phyloP scores from a whole-genome alignment of 2,797 vertebrate genomes.

The Mus spretus region DNA sequence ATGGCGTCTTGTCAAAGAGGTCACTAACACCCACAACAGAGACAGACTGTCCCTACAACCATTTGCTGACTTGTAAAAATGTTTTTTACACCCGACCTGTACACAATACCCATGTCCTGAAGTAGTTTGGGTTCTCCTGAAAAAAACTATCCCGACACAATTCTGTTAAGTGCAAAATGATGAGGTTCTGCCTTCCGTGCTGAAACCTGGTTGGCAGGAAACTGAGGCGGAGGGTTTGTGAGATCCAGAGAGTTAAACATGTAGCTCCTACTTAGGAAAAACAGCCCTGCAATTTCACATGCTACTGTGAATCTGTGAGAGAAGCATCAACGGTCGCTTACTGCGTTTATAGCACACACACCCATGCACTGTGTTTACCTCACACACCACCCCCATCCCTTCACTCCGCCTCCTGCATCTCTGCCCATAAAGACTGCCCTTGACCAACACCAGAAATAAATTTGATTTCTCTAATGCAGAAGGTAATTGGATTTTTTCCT shows the following conservation, averaged over 20 bases:
- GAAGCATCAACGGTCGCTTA: neutral
- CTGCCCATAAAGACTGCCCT: conserved; percentile 84
- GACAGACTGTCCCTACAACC: neutral
- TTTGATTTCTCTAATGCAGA: conserved; percentile 89
- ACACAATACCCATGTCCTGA: neutral
- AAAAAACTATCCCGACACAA: neutral
- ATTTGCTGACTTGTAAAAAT: neutral
- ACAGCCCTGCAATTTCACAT: conserved; percentile 40
- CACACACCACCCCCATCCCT: conserved; percentile 38
- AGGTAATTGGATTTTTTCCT: conserved; percentile 90
- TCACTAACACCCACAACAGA: neutral
- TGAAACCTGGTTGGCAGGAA: neutral
- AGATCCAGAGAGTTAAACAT: conserved; percentile 22
- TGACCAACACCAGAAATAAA: conserved; percentile 88
- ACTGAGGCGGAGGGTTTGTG: neutral
- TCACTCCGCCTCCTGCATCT: conserved; percentile 59
- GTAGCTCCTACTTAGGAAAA: neutral
- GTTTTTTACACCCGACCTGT: neutral
- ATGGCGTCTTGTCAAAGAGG: neutral
- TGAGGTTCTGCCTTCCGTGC: neutral
- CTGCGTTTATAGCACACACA: neutral
- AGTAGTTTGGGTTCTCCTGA: neutral
- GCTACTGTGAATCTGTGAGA: neutral
- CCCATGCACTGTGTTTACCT: neutral
- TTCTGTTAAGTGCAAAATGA: neutral